Evolutionary conservation across 2,797 vertebrate genomes (phyloP).

Genomic region (Peromyscus aztecus): DNA sequence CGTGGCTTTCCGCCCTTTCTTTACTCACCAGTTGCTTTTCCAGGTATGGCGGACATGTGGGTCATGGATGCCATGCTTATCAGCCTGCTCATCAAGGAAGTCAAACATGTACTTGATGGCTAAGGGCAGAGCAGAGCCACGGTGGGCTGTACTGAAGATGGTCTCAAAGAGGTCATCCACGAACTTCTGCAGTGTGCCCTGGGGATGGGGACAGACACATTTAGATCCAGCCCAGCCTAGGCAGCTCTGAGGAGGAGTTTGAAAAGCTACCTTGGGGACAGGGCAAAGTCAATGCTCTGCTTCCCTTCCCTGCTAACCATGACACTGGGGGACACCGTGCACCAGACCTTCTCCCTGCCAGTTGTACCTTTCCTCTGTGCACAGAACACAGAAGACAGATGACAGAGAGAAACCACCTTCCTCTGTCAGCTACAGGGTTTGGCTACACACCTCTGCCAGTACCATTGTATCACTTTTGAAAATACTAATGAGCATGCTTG

Average conservation of each 20-base stretch:
- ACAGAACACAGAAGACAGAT: not conserved
- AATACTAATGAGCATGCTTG: slow-evolving; percentile 59
- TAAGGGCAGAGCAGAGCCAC: slow-evolving; percentile 96
- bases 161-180: slow-evolving; percentile 99
- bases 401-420: not conserved
- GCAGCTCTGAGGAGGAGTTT: not conserved
- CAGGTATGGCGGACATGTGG: slow-evolving; percentile 98
- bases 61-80: slow-evolving; percentile 97
- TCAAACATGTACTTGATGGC: slow-evolving; percentile 99
- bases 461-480: slow-evolving; percentile 55
- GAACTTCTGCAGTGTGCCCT: slow-evolving; percentile 99
- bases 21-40: slow-evolving; percentile 99
- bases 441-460: slow-evolving; percentile 11
- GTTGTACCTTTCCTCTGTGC: not conserved
- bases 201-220: not conserved
- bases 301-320: too few species aligned
- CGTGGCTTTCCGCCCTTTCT: accelerated
- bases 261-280: not conserved
- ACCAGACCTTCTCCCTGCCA: too few species aligned
- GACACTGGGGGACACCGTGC: accelerated
- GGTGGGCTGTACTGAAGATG: slow-evolving; percentile 98
- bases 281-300: accelerated
- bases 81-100: slow-evolving; percentile 98
- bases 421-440: not conserved
- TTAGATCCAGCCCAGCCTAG: not conserved